Evolutionary conservation across 92 coral and sea anemone species (phyloP), one percentile per base, ranked within the genome.

Genomic region (Actinostola sp.): DNA sequence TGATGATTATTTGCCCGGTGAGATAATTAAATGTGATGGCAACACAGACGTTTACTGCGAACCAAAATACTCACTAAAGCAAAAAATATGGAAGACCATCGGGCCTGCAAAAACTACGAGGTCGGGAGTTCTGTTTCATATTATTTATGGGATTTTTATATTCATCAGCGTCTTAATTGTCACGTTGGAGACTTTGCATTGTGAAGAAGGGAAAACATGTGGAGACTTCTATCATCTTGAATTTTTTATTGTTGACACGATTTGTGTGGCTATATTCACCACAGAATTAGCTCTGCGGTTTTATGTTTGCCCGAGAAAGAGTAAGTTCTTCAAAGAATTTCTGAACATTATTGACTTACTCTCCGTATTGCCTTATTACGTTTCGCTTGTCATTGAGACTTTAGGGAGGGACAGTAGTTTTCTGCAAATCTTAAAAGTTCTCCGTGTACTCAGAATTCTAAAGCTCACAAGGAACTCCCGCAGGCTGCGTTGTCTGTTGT

Each of bases 31-130:
- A 20, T 91, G 92, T 51, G 49, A 76, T 19, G 97, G 85, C 46
- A 61, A 80, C 41, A 49, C 81, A 28, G 76, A 75, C 71, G 70
- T 91, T 28, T 92, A 83, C 10, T 88, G 92, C 52, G 89, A 80
- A 17, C 92, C 97, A 33, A 91, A 84, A 42, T 75, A 79, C 31
- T 32, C 95, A 7, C 53, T 94, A 16, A 77, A 81, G 34, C 95
- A 94, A 46, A 92, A 88, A 59, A 80, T 94, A 13, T 94, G 97
- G 97, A 85, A 84, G 61, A 87, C 92, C 1, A 91, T 91, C 26
- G 97, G 97, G 1, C 97, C 97, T 9, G 84, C 92, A 1, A 91
- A 91, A 31, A 84, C 97, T 13, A 91, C 97, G 20, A 83, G 89
- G 56, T 72, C 92, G 3, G 97, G 97, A 36, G 89, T 91, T 12